Evolutionary conservation across 2,888 invertebrate genomes (phyloP).

Genomic region (Synergus umbraculus): DNA sequence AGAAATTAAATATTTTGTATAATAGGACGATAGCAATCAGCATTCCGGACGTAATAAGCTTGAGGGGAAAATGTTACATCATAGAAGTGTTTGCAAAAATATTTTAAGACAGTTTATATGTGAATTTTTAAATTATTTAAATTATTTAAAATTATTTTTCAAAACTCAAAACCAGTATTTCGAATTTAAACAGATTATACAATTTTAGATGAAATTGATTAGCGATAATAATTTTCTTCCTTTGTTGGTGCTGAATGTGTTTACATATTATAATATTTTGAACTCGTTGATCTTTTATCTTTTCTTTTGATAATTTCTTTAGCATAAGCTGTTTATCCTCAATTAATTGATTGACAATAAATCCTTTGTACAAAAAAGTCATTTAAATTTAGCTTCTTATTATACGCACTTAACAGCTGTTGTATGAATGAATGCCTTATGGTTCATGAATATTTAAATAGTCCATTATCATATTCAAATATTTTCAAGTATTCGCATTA

Average conservation of each 20-base stretch:
- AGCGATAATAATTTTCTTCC: background rate
- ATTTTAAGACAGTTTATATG: too few relatives aligned
- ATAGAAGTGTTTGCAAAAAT: too few relatives aligned
- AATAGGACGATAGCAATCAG: too few relatives aligned
- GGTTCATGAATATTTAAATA: background rate
- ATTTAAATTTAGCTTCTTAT: background rate
- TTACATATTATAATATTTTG: background rate
- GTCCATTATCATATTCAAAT: conserved; percentile 24
- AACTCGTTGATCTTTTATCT: background rate
- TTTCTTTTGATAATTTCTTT: background rate
- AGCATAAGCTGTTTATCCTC: background rate
- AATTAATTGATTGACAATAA: background rate
- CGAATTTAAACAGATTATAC: too few relatives aligned
- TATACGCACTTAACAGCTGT: conserved; percentile 3
- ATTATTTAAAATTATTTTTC: too few relatives aligned
- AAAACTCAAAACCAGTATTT: too few relatives aligned
- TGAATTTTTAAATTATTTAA: too few relatives aligned
- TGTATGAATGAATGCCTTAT: background rate
- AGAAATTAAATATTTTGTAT: too few relatives aligned
- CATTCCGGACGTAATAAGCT: too few relatives aligned
- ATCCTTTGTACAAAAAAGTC: background rate
- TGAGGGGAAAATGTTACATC: too few relatives aligned
- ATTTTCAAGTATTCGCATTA: background rate
- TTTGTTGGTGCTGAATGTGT: background rate
- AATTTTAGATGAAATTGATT: background rate